Evolutionary conservation across 2,797 vertebrate genomes (phyloP).

Genomic region (Bryconaethiops microstoma): DNA sequence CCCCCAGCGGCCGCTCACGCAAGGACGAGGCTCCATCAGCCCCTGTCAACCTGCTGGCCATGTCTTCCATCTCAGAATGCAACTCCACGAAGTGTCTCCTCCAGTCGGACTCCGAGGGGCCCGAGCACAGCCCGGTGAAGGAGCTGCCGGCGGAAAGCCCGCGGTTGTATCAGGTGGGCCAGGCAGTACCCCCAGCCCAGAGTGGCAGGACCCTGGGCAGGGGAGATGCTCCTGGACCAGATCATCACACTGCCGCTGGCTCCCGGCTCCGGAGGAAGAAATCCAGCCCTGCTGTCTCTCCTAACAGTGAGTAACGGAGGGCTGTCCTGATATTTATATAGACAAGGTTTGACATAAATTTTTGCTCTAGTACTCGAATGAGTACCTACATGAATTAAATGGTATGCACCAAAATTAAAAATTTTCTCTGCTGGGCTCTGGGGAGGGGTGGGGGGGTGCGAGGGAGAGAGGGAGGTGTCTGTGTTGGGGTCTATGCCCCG

Average conservation of each 20-base stretch:
- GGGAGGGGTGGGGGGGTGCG: no score
- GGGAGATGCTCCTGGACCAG: constrained; percentile 61
- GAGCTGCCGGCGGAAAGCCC: constrained; percentile 52
- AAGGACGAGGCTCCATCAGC: constrained; percentile 73
- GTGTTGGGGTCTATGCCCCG: no score
- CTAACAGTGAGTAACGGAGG: constrained; percentile 71
- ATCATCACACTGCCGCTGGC: constrained; percentile 61
- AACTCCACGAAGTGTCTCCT: constrained; percentile 87
- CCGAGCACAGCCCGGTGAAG: constrained; percentile 42
- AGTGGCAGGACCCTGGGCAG: constrained; percentile 49
- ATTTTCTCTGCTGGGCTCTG: no score
- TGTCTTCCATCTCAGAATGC: constrained; percentile 83
- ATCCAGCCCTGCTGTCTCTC: constrained; percentile 64
- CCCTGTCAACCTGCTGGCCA: constrained; percentile 80
- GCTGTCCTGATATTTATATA: not conserved
- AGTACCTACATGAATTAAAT: no score
- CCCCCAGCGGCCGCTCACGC: constrained; percentile 70
- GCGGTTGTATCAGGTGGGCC: constrained; percentile 40
- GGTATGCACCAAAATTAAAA: no score
- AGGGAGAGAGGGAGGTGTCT: no score
- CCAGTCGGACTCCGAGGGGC: constrained; percentile 71
- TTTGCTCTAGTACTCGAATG: not conserved
- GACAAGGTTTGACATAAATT: not conserved
- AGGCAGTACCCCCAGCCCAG: constrained; percentile 25
- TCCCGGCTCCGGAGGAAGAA: constrained; percentile 78